phyloP scores from a whole-genome alignment of 2,113 vertebrate genomes.

The Smithornis capensis region DNA sequence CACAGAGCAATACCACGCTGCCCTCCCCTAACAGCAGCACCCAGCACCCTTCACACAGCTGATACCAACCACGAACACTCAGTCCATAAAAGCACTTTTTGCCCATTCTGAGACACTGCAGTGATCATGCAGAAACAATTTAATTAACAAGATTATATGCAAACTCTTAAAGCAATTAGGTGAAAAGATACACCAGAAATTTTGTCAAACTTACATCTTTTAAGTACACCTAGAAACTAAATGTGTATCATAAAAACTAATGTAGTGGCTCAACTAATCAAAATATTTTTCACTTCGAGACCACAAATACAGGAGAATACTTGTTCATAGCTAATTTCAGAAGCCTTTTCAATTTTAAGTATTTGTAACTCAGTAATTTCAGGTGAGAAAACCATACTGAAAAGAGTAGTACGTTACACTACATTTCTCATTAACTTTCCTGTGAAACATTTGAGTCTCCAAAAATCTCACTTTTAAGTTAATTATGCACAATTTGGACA shows the following conservation, averaged over 20 bases:
- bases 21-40: neutral
- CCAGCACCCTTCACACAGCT: neutral
- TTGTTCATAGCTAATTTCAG: neutral
- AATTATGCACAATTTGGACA: slow-evolving; percentile 25
- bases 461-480: slow-evolving; percentile 30
- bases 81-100: neutral
- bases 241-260: neutral
- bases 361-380: slow-evolving; percentile 5
- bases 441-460: neutral
- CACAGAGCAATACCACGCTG: accelerated
- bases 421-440: neutral
- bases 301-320: neutral
- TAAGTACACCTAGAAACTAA: neutral
- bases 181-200: neutral
- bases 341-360: neutral
- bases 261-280: neutral
- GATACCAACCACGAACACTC: neutral
- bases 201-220: neutral
- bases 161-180: neutral
- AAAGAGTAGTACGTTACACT: neutral
- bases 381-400: neutral
- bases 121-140: neutral
- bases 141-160: slow-evolving; percentile 11
- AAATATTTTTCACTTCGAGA: neutral
- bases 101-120: neutral